Conservation (phyloP, 1,140 invertebrate genomes). For the Eufriesea mexicana region DNA sequence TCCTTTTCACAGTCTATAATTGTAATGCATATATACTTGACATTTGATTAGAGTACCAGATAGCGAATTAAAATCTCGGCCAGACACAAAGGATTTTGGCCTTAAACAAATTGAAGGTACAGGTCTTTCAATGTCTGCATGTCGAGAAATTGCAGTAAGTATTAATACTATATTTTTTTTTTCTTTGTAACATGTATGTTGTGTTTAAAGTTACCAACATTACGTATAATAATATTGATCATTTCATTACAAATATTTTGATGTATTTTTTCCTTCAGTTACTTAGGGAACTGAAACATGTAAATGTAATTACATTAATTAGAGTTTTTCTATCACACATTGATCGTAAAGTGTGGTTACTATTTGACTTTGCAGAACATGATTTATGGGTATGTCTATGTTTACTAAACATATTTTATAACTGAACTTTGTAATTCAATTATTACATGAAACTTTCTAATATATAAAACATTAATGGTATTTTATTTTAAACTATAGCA, state of each 20-base stretch:
- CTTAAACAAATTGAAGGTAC: conserved; percentile 99
- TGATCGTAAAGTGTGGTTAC: conserved; percentile 98
- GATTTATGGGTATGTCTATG: conserved; percentile 92
- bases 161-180: background rate
- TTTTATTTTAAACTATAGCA: conserved; percentile 85
- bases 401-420: conserved; percentile 1
- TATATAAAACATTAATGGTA: background rate
- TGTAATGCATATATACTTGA: conserved; percentile 15
- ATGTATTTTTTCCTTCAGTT: conserved; percentile 85
- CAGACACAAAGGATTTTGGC: conserved; percentile 96
- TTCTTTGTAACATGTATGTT: background rate
- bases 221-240: conserved; percentile 5
- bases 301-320: conserved; percentile 98
- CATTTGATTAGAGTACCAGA: conserved; percentile 76
- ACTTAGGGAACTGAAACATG: conserved; percentile 98
- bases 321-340: conserved; percentile 98
- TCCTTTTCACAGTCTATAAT: background rate
- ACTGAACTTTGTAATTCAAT: background rate
- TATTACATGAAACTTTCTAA: background rate
- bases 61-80: conserved; percentile 80
- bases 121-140: conserved; percentile 99
- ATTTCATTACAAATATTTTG: background rate
- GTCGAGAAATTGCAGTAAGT: conserved; percentile 98
- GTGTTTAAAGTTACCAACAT: background rate
- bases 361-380: conserved; percentile 99